phyloP scores from a whole-genome alignment of 2,797 vertebrate species.

The Caiman crocodilus region DNA sequence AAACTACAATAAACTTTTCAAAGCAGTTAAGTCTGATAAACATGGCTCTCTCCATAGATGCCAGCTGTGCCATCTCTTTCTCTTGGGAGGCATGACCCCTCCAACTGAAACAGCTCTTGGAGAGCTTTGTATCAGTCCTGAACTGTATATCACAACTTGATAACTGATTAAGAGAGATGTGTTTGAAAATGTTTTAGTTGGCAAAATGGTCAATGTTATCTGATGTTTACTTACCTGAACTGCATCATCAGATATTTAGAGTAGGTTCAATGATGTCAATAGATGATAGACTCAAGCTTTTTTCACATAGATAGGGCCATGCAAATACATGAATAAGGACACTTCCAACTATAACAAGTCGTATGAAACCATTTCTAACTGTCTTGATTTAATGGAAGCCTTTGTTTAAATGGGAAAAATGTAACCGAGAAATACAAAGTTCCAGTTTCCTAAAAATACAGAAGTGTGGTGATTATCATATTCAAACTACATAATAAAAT shows the following conservation, averaged over 20 bases:
- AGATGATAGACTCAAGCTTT: background rate
- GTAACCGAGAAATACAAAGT: background rate
- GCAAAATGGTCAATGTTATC: background rate
- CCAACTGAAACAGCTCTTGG: background rate
- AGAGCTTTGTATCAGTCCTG: background rate
- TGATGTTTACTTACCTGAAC: background rate
- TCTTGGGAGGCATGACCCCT: background rate
- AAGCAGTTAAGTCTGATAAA: too few relatives aligned
- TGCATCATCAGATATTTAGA: too few relatives aligned
- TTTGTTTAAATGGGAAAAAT: background rate
- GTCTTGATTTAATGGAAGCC: background rate
- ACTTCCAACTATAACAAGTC: background rate
- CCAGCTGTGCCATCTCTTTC: background rate
- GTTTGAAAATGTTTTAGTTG: slow-evolving; percentile 19
- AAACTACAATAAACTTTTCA: too few relatives aligned
- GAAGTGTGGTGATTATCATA: background rate
- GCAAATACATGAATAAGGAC: background rate
- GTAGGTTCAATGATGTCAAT: background rate
- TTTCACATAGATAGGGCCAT: background rate
- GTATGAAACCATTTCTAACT: background rate
- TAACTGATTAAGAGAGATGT: background rate
- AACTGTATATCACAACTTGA: background rate
- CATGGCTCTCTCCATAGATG: too few relatives aligned
- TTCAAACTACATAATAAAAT: background rate
- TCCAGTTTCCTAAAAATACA: background rate